Base-by-base conservation (phyloP, 2,888 invertebrate genomes). In the Amphipoea oculea region DNA sequence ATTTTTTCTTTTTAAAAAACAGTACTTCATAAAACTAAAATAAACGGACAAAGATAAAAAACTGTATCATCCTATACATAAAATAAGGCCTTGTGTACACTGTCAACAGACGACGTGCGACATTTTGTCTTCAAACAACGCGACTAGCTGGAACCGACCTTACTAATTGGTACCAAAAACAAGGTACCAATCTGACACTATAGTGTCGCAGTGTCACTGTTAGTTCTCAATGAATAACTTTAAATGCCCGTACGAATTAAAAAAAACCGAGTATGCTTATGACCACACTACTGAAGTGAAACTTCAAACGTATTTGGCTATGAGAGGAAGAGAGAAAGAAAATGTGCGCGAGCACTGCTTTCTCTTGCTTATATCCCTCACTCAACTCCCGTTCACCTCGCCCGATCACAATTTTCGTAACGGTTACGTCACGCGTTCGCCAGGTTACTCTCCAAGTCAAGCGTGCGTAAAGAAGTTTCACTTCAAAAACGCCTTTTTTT, bases 81-180 rank as follows among this genome's bases (percentile, higher is more conserved):
- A 81, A 74, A 79, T 90, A 89, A 91, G 78, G 90, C 89, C 20
- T 17, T 93, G 89, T 94, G 88, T 89, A 88, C 91, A 91, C 88
- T 69, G 83, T 80, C 87, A 83, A 86, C 84, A 87, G 71, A 83
- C 84, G 90, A 94, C 91, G 93, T 95, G 95, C 89, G 95, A 95
- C 95, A 95, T 95, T 95, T 89, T 6, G 90, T 94, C 91, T 83
- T 85, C 94, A 95, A 95, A 95, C 91, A 93, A 70, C 78, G 81
- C 80, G 63, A 70, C 82, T 84, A 81, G 71, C 80, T 80, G 90
- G 90, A 91, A 92, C 91, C 91, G 92, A 89, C 89, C 84, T 71
- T 84, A 88, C 93, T 95, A 94, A 95, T 93, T 89, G 88, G 87
- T 90, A 90, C 86, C 75, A 79, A 91, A 91, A 91, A 94, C 91